Evolutionary conservation across 2,888 invertebrate species (phyloP), one percentile per base, ranked within the genome.

Genomic region (Hypselothyrea guttata): DNA sequence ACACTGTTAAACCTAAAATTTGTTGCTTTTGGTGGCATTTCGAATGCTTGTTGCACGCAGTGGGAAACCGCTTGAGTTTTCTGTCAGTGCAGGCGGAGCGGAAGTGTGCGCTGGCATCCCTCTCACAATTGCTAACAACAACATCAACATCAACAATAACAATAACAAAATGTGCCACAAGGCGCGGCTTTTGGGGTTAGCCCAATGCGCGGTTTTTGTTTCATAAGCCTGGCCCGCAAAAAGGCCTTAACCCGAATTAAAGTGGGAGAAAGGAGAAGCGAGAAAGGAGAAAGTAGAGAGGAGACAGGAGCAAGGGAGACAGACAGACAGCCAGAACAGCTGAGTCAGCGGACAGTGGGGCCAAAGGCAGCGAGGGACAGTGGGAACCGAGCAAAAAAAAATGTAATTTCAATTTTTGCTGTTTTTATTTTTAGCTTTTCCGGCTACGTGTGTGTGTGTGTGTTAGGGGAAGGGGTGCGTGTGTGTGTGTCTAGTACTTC

Each of bases 181-280:
- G 66, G 56, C 56, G 60, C 63, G 65, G 74, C 61, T 73, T 71
- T 73, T 66, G 66, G 66, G 75, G 74, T 75, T 61, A 67, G 72
- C 75, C 76, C 72, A 61, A 70, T 62, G 72, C 65, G 74, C 71
- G 73, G 74, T 63, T 66, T 67, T 51, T 71, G 55, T 53, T 68
- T 60, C 46, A 51, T 55, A 59, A 49, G 56, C 65, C 45, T 22
- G 22, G 56, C 40, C 61, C 55, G 28, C 64, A 64, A 63, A 22
- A 64, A 56, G 65, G 58, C 79, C 77, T 78, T 79, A 78, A 79
- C 79, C 79, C 79, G 61, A 51, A 74, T 76, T 66, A 72, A 72
- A 65, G 71, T 61, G 49, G 30, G 47, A 40, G 55, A 22, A 33
- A 48, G 15, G 15, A 15, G 22, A 9, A 30, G 27, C 16, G 42